A percentile compares a stretch with the other conserved stretches of the same genome.
phyloP scores from a whole-genome alignment of 1,140 invertebrate species.

The Lepidurus arcticus region DNA sequence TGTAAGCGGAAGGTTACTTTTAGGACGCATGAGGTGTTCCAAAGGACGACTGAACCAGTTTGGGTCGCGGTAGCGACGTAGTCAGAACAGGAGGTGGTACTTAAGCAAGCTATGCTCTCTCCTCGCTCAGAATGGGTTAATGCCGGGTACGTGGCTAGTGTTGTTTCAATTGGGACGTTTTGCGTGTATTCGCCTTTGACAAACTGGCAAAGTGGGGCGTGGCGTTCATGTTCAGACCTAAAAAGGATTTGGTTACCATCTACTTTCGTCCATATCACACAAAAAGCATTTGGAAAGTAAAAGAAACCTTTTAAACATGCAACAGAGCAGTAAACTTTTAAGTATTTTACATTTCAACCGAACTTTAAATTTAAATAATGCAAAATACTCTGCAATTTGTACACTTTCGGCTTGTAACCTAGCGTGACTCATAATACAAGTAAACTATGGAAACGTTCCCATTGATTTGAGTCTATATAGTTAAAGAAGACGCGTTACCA shows the following conservation, averaged over 20 bases:
- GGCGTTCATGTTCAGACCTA: slow-evolving; percentile 87
- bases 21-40: slow-evolving; percentile 67
- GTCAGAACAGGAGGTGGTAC: slow-evolving; percentile 58
- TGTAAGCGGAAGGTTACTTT: slow-evolving; percentile 47
- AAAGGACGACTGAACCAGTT: slow-evolving; percentile 57
- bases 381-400: neutral
- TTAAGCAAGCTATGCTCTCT: slow-evolving; percentile 60
- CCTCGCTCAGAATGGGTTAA: slow-evolving; percentile 49
- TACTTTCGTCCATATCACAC: neutral
- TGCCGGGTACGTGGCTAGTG: slow-evolving; percentile 80
- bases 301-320: too few relatives aligned
- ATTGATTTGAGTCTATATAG: too few relatives aligned
- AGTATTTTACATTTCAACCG: neutral
- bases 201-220: slow-evolving; percentile 86
- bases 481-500: slow-evolving; percentile 47
- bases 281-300: neutral
- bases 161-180: slow-evolving; percentile 86
- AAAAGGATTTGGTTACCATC: slow-evolving; percentile 26
- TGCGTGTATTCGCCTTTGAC: slow-evolving; percentile 90
- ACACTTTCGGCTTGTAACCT: too few relatives aligned
- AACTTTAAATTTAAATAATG: neutral
- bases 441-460: too few relatives aligned
- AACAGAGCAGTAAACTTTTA: neutral
- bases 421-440: too few relatives aligned
- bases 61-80: slow-evolving; percentile 55